phyloP scores from a whole-genome alignment of 2,113 vertebrate species.

The Corythoichthys haematopterus region DNA sequence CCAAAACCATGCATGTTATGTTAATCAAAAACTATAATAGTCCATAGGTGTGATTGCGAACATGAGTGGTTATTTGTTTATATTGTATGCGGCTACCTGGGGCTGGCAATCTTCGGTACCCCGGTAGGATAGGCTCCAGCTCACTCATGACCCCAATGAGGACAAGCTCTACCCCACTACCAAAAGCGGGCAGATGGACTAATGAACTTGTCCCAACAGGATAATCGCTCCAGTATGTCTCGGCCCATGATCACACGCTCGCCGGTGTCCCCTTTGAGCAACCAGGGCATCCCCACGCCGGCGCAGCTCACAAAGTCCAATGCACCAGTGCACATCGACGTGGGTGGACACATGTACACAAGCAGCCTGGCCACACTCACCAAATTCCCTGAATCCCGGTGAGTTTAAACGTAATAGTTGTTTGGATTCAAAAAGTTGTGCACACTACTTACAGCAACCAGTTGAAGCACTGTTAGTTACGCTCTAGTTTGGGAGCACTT shows the following conservation, averaged over 20 bases:
- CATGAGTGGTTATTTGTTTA: too few species aligned
- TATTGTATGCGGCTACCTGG: too few species aligned
- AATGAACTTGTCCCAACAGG: constrained; percentile 64
- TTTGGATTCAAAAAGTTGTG: neutral
- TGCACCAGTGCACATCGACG: constrained; percentile 96
- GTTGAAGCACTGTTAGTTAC: neutral
- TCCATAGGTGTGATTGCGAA: neutral
- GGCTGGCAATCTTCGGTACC: too few species aligned
- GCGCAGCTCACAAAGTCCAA: constrained; percentile 99
- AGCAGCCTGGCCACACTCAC: constrained; percentile 98
- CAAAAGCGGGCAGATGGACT: neutral
- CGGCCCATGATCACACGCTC: constrained; percentile 97
- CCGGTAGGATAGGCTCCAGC: too few species aligned
- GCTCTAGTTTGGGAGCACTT: too few species aligned
- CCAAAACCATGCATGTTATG: neutral
- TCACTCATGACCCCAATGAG: neutral
- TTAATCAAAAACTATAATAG: neutral
- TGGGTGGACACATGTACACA: constrained; percentile 99
- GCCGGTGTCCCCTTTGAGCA: constrained; percentile 95
- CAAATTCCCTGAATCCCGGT: constrained; percentile 97
- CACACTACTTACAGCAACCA: neutral
- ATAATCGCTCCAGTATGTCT: constrained; percentile 98
- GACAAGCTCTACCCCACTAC: neutral
- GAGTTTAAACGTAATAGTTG: constrained; percentile 39
- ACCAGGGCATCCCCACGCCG: constrained; percentile 96